Percentiles rank a stretch among this genome's conserved stretches.
These are phyloP conservation scores for Agelaius phoeniceus DNA, from an alignment of 2,113 vertebrate genomes.

Conservation along the genomic window DNA sequence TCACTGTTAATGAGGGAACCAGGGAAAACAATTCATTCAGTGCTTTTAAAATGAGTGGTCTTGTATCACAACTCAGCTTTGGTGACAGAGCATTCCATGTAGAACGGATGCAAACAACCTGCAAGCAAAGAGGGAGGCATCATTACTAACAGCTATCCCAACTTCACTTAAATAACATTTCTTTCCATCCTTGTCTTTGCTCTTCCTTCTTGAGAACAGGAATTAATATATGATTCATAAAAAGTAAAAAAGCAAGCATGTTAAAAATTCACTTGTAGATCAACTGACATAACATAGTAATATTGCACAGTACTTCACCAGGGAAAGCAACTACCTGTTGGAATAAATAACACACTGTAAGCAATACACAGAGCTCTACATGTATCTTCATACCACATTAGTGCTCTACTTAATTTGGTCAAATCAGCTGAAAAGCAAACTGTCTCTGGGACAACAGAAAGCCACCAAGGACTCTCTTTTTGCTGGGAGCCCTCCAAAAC, in stretches of 20 bases:
- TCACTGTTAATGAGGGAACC: conserved; percentile 86
- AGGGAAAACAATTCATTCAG: conserved; percentile 87
- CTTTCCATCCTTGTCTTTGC: not conserved
- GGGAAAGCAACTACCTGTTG: not conserved
- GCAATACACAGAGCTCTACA: not conserved
- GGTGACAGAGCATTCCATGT: conserved; percentile 89
- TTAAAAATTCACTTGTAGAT: not conserved
- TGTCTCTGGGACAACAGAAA: not conserved
- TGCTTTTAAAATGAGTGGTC: conserved; percentile 85
- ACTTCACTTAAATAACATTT: not conserved
- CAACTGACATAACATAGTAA: not conserved
- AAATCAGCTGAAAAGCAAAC: not conserved
- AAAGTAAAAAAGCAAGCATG: not conserved
- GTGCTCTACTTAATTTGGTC: not conserved
- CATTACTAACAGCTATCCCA: not conserved
- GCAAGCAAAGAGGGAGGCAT: not conserved
- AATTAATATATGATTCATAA: not conserved
- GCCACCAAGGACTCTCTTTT: not conserved
- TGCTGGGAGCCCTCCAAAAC: not conserved
- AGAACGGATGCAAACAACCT: conserved; percentile 94
- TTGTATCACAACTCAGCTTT: conserved; percentile 83
- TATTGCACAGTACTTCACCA: not conserved
- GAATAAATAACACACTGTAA: not conserved
- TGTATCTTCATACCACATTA: not conserved
- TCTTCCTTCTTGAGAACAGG: not conserved